Percentiles rank a stretch among this genome's conserved stretches.
These are phyloP conservation scores for Drosophila elegans DNA, from an alignment of 1,140 invertebrate genomes.

Conservation along the genomic window DNA sequence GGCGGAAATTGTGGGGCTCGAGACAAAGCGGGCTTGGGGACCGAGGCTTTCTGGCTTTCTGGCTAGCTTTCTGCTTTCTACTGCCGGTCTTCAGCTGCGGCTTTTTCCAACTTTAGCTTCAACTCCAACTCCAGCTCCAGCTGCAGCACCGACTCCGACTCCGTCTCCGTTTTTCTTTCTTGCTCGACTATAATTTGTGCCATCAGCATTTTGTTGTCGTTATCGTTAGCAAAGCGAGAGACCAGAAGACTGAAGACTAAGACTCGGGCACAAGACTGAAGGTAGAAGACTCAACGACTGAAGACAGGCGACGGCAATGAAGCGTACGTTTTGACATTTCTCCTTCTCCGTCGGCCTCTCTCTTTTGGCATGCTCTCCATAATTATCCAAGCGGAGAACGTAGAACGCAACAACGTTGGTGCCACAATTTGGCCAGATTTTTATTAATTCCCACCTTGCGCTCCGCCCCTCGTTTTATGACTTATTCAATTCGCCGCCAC, in stretches of 20 bases:
- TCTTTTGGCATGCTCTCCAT: constrained; percentile 59
- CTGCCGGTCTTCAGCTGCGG: constrained; percentile 65
- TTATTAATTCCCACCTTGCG: constrained; percentile 56
- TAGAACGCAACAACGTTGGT: constrained; percentile 2
- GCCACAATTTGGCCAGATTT: constrained; percentile 49
- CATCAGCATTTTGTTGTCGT: constrained; percentile 79
- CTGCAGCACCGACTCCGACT: constrained; percentile 13
- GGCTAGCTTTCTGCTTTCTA: constrained; percentile 69
- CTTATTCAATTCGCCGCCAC: constrained; percentile 68
- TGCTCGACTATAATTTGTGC: constrained; percentile 78
- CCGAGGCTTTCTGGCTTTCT: constrained; percentile 61
- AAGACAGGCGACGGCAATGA: constrained; percentile 57
- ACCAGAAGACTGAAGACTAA: constrained; percentile 17
- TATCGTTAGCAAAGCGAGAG: constrained; percentile 67
- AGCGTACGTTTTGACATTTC: constrained; percentile 75
- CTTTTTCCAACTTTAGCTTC: constrained; percentile 18
- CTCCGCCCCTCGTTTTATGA: constrained; percentile 50
- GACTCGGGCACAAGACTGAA: not conserved
- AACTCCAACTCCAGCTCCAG: not conserved
- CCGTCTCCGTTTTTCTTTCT: constrained; percentile 47
- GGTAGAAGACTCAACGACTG: not conserved
- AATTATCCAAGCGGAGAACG: constrained; percentile 50
- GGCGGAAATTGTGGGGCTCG: constrained; percentile 80
- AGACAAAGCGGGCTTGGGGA: constrained; percentile 56
- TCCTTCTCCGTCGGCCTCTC: constrained; percentile 40